Evolutionary conservation across 2,797 vertebrate species (phyloP).

Genomic region (Labeo calbasu): DNA sequence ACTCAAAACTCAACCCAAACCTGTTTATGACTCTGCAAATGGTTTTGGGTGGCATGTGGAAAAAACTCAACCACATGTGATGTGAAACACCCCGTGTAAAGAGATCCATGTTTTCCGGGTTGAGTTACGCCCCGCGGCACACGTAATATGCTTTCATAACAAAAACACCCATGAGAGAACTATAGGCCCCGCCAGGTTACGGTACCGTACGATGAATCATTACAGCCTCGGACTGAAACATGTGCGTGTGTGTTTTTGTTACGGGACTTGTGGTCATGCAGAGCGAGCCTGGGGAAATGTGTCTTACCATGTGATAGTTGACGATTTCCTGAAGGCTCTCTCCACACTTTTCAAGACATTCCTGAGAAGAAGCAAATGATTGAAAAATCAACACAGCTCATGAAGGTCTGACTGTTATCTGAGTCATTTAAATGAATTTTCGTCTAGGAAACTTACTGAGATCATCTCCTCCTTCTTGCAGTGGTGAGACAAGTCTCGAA

Average conservation of each 20-base stretch:
- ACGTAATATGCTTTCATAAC: conserved; percentile 25
- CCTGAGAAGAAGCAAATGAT: conserved; percentile 69
- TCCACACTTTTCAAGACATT: conserved; percentile 86
- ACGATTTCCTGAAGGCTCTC: conserved; percentile 89
- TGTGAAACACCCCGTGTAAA: conserved; percentile 50
- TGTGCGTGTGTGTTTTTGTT: conserved; percentile 33
- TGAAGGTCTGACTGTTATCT: background rate
- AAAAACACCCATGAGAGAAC: conserved; percentile 28
- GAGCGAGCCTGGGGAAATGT: background rate
- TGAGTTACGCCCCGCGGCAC: conserved; percentile 32
- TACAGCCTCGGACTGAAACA: conserved; percentile 2
- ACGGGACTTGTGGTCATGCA: background rate
- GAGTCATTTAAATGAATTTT: background rate
- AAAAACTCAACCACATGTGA: conserved; percentile 41
- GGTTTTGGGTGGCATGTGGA: conserved; percentile 44
- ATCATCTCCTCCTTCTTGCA: conserved; percentile 87
- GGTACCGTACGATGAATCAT: conserved; percentile 24
- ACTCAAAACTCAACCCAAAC: background rate
- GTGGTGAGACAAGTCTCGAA: conserved; percentile 85
- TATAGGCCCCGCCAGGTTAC: background rate
- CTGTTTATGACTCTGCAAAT: conserved; percentile 10
- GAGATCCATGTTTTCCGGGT: conserved; percentile 31
- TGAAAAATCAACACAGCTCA: background rate
- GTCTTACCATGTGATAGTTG: conserved; percentile 87
- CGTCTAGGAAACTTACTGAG: conserved; percentile 74